Conservation (phyloP, 2,113 vertebrate species). For the Dascyllus trimaculatus region DNA sequence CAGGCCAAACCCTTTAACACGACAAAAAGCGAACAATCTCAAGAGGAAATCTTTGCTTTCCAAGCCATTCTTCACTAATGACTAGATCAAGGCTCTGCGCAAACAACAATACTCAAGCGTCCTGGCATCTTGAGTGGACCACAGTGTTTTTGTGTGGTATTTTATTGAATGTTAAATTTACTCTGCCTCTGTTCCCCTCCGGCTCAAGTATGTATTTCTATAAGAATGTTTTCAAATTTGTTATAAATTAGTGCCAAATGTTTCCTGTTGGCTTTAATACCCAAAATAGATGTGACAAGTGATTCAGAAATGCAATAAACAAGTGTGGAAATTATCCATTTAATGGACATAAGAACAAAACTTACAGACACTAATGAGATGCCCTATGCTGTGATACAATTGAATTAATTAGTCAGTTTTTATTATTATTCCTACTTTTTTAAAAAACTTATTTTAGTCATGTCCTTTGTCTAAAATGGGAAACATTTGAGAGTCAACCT, state of each 20-base stretch:
- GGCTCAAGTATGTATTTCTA: not conserved
- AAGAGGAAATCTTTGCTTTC: constrained; percentile 59
- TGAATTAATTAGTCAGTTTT: too few relatives aligned
- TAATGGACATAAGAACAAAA: too few relatives aligned
- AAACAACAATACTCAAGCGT: constrained; percentile 25
- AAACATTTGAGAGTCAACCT: too few relatives aligned
- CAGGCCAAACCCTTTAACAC: constrained; percentile 38
- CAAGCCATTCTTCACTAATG: constrained; percentile 58
- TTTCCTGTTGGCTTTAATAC: not conserved
- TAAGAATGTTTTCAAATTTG: constrained; percentile 25
- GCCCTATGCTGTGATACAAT: too few relatives aligned
- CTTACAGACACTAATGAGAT: too few relatives aligned
- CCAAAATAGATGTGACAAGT: not conserved
- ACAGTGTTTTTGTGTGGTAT: constrained; percentile 23
- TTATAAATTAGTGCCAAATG: constrained; percentile 33
- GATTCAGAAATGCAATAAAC: not conserved
- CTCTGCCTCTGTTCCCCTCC: constrained; percentile 13
- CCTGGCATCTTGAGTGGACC: constrained; percentile 30
- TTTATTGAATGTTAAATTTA: constrained; percentile 51
- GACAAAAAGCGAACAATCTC: constrained; percentile 52
- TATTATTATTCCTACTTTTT: too few relatives aligned
- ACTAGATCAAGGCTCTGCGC: constrained; percentile 43
- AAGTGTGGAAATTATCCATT: too few relatives aligned
- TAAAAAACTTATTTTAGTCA: too few relatives aligned
- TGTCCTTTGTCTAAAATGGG: too few relatives aligned